phyloP scores from a whole-genome alignment of 2,797 vertebrate genomes.

The Tiaroga cobitis region DNA sequence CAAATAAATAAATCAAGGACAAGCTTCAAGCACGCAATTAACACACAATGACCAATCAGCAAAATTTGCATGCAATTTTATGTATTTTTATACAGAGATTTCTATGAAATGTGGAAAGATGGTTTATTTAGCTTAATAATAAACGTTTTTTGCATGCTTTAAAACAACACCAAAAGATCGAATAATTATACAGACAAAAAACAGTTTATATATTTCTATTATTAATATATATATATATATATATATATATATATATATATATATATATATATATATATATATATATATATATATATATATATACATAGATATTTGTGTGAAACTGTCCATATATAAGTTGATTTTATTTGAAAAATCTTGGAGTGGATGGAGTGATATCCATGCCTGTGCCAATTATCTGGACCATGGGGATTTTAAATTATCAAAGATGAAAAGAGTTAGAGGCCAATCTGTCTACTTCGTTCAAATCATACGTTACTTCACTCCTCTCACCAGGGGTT shows the following conservation, averaged over 20 bases:
- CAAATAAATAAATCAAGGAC: conserved; percentile 2
- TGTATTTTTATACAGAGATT: not conserved
- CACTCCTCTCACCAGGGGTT: not conserved
- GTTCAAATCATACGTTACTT: conserved; percentile 1
- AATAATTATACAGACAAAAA: too few species aligned
- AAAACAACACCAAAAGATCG: too few species aligned
- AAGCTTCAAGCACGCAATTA: not conserved
- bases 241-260: too few species aligned
- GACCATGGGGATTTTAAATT: not conserved
- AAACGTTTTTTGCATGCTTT: not conserved
- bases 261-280: too few species aligned
- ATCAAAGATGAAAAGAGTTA: not conserved
- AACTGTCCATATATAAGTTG: too few species aligned
- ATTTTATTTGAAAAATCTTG: not conserved
- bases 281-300: too few species aligned
- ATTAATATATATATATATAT: too few species aligned
- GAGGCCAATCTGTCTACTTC: conserved; percentile 8
- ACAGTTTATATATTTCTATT: too few species aligned
- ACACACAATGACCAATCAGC: not conserved
- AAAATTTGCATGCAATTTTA: not conserved
- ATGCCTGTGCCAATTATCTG: conserved; percentile 9
- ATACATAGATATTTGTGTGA: too few species aligned
- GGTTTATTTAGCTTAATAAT: not conserved
- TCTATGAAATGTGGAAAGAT: not conserved
- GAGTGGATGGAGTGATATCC: not conserved